These are phyloP conservation scores for Ictalurus furcatus DNA, from an alignment of 2,113 vertebrate species.

Conservation along the genomic window DNA sequence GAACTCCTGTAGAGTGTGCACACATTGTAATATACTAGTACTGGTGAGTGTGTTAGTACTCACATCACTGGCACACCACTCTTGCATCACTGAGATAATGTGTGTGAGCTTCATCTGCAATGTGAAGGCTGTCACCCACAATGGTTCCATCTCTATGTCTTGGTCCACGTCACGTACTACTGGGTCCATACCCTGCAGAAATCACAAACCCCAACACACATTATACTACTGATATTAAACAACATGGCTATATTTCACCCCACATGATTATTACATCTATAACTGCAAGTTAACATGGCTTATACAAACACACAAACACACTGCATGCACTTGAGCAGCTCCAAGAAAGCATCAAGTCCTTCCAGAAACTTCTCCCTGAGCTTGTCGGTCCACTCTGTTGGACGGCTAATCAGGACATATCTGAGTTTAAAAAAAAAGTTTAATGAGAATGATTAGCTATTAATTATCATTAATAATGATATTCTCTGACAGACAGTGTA, in stretches of 20 bases:
- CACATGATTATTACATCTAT: neutral
- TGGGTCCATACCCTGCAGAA: slow-evolving; percentile 93
- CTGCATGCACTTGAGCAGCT: slow-evolving; percentile 97
- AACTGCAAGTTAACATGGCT: neutral
- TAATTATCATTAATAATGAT: neutral
- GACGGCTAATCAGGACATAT: slow-evolving; percentile 92
- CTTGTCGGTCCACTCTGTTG: slow-evolving; percentile 85
- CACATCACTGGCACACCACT: slow-evolving; percentile 94
- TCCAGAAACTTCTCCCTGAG: slow-evolving; percentile 91
- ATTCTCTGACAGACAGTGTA: neutral
- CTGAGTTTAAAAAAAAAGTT: slow-evolving; percentile 63
- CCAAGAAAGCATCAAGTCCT: slow-evolving; percentile 90
- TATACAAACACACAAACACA: slow-evolving; percentile 62
- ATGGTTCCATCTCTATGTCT: slow-evolving; percentile 99
- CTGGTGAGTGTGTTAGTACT: slow-evolving; percentile 58
- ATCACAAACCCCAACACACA: slow-evolving; percentile 10
- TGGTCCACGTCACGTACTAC: slow-evolving; percentile 95
- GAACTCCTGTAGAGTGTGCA: neutral
- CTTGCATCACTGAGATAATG: slow-evolving; percentile 97
- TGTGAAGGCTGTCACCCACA: slow-evolving; percentile 97
- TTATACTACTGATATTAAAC: neutral
- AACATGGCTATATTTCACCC: slow-evolving; percentile 48
- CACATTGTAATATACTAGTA: neutral
- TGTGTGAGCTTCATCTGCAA: slow-evolving; percentile 96
- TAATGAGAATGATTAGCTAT: too few species aligned